These are phyloP conservation scores for Carettochelys insculpta DNA, from an alignment of 2,113 vertebrate species.

Conservation along the genomic window DNA sequence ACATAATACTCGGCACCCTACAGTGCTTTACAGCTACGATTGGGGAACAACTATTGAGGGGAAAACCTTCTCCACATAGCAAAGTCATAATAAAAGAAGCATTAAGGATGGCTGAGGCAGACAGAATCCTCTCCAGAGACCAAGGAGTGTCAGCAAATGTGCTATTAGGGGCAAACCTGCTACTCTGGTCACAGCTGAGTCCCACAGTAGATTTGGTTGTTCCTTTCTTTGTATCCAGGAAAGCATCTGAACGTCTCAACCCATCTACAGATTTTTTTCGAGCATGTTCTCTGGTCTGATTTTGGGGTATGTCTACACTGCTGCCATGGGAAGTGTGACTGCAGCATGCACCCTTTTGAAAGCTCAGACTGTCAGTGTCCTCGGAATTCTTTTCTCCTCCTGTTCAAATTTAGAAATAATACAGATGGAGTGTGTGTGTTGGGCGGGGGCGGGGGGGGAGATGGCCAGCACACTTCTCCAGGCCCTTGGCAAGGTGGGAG, in stretches of 20 bases:
- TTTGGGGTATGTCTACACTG: neutral
- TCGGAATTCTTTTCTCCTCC: neutral
- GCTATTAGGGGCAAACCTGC: neutral
- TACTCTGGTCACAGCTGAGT: rapidly evolving
- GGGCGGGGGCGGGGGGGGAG: too few relatives aligned
- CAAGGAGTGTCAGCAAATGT: neutral
- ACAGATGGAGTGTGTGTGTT: too few relatives aligned
- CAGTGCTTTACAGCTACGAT: neutral
- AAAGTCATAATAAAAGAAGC: neutral
- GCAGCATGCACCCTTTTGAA: neutral
- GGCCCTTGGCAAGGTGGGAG: too few relatives aligned
- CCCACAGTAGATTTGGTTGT: neutral
- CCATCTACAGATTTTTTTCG: neutral
- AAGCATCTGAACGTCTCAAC: neutral
- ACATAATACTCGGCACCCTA: neutral
- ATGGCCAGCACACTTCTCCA: too few relatives aligned
- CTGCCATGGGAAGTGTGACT: neutral
- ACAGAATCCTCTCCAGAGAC: neutral
- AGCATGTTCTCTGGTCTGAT: neutral
- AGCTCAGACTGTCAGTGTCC: neutral
- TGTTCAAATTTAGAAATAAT: neutral
- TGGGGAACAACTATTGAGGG: neutral
- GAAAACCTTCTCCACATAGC: neutral
- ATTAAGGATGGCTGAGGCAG: neutral
- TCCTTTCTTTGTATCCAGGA: neutral